Percentiles rank a stretch among this genome's conserved stretches.
phyloP scores from a whole-genome alignment of 2,888 invertebrate genomes.

The Steromphala cineraria region DNA sequence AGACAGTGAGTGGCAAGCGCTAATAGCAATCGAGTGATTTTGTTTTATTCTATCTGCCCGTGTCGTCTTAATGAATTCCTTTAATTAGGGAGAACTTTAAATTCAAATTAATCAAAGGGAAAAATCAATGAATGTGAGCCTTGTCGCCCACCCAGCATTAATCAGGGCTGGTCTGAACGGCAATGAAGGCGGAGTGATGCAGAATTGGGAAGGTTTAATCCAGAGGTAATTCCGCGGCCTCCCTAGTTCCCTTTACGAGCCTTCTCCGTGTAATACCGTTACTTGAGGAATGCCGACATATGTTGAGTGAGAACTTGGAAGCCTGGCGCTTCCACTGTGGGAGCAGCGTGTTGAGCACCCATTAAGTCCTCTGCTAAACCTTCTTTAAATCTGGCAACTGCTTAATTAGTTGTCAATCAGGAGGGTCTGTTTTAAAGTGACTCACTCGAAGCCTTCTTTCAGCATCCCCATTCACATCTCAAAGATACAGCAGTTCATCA shows the following conservation, averaged over 20 bases:
- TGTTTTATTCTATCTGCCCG: background rate
- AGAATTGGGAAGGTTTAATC: background rate
- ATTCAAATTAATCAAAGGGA: slow-evolving; percentile 11
- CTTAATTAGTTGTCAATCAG: slow-evolving; percentile 19
- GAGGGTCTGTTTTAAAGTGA: slow-evolving; percentile 8
- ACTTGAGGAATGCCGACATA: background rate
- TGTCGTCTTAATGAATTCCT: slow-evolving; percentile 15
- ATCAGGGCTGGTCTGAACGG: background rate
- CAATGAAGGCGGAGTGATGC: background rate
- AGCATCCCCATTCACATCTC: background rate
- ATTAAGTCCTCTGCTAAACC: slow-evolving; percentile 3
- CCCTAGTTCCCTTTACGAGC: background rate
- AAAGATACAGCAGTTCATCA: background rate
- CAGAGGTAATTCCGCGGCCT: background rate
- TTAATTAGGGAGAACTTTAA: slow-evolving; percentile 18
- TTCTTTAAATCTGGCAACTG: slow-evolving; percentile 18
- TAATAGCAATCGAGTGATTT: slow-evolving; percentile 10
- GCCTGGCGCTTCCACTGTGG: background rate
- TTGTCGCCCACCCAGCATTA: background rate
- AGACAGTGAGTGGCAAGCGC: background rate
- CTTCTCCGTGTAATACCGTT: background rate
- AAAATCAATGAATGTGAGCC: background rate
- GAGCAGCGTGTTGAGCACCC: background rate
- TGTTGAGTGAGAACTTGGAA: background rate
- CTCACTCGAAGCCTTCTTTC: background rate